Evolutionary conservation across 1,140 invertebrate species (phyloP), one percentile per base, ranked within the genome.

Genomic region (Apis laboriosa): DNA sequence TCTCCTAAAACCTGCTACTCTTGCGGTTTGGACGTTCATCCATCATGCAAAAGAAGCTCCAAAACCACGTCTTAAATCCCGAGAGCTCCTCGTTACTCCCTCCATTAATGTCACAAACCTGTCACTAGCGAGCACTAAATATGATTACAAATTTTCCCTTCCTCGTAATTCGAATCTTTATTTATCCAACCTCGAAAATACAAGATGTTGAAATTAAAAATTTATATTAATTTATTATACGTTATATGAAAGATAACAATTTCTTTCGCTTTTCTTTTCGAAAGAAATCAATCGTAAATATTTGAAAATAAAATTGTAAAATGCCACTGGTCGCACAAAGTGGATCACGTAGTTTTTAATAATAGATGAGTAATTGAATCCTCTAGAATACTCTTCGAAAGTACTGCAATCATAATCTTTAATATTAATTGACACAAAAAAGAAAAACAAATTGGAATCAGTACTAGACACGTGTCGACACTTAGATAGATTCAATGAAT

Each of bases 1-100:
- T 24, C 11, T 7, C 5, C 19, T 66, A 76, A 66, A 76, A 34
- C 49, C 43, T 43, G n/a, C 53, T 55, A 53, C 55, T 53, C 61
- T 43, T 76, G 74, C 51, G 74, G 74, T 76, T 60, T 34, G 49
- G n/a, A 55, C 21, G n/a, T 49, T 75, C 72, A 63, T 76, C 19
- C 61, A 64, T 64, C 74, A n/a, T 21, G 55, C 17, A 24, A 51
- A 51, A 64, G 74, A 76, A 76, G 74, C 74, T 64, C 74, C 61
- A 76, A 76, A 76, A 76, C 61, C 74, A 51, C 61, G 34, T 19
- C 24, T 53, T 34, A 51, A 53, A 24, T 60, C 34, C 72, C 19
- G 7, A 43, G 24, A n/a, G 63, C 28, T 19, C n/a, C 63, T 71
- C 24, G 15, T 72, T 12, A 34, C 13, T 3, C 28, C 19, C 24